Evolutionary conservation across 2,113 vertebrate species (phyloP).

Genomic region (Sphyrna mokarran): DNA sequence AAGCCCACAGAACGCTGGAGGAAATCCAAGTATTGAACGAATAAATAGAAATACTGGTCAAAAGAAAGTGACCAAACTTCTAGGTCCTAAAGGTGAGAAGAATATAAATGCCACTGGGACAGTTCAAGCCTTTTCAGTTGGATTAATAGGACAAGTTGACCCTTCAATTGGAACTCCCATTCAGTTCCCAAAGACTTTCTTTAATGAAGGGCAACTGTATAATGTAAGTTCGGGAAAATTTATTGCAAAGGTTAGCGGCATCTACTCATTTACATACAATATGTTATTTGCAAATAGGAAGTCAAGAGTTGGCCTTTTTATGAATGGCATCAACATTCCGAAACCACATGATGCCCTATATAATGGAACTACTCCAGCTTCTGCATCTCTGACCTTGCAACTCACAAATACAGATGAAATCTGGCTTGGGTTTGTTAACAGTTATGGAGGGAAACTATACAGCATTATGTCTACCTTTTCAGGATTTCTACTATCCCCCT

Average conservation of each 20-base stretch:
- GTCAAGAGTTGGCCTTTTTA: conserved; percentile 38
- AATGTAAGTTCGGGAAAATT: conserved; percentile 40
- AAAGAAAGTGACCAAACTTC: conserved; percentile 30
- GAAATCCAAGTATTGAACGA: conserved; percentile 37
- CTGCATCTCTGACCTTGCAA: conserved; percentile 38
- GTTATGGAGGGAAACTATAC: neutral
- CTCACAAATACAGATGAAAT: neutral
- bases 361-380: conserved; percentile 38
- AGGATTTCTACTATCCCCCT: neutral
- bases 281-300: conserved; percentile 37
- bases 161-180: conserved; percentile 39
- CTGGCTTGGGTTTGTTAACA: neutral
- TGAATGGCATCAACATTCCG: conserved; percentile 40
- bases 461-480: neutral
- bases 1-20: conserved; percentile 39
- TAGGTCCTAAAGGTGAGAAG: conserved; percentile 40
- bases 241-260: conserved; percentile 40
- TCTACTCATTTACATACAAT: conserved; percentile 42
- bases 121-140: conserved; percentile 40
- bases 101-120: neutral
- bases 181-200: conserved; percentile 42
- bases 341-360: conserved; percentile 21
- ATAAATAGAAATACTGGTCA: conserved; percentile 34
- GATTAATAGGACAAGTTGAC: conserved; percentile 31
- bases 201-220: conserved; percentile 42